These are phyloP conservation scores for Tachyglossus aculeatus DNA, from an alignment of 2,797 vertebrate genomes.

Conservation along the genomic window DNA sequence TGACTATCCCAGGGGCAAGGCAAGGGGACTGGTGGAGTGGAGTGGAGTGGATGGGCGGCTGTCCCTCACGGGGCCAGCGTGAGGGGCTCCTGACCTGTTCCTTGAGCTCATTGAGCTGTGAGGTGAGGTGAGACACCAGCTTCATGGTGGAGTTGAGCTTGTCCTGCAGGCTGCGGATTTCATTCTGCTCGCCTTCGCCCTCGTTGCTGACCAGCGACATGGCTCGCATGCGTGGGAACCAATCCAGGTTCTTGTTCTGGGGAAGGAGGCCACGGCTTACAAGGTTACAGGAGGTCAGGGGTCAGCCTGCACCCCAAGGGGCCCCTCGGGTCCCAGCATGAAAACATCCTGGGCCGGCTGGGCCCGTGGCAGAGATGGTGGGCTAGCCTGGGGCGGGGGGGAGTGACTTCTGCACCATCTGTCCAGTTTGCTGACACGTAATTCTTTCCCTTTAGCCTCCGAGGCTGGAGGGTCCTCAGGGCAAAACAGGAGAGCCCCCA, in stretches of 20 bases:
- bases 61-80: too few relatives aligned
- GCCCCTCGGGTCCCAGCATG: too few relatives aligned
- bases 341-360: too few relatives aligned
- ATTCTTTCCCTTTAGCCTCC: not conserved
- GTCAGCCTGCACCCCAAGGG: too few relatives aligned
- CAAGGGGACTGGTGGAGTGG: not conserved
- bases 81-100: slow-evolving; percentile 87
- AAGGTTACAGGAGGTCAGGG: not conserved
- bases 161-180: slow-evolving; percentile 94
- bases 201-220: slow-evolving; percentile 97
- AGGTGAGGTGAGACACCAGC: slow-evolving; percentile 88
- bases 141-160: slow-evolving; percentile 90
- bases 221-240: slow-evolving; percentile 97
- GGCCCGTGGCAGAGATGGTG: not conserved
- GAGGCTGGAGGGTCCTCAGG: not conserved
- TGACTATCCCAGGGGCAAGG: not conserved
- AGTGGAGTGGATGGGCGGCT: too few relatives aligned
- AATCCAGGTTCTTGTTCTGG: slow-evolving; percentile 92
- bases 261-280: not conserved
- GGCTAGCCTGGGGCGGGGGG: not conserved
- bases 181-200: slow-evolving; percentile 94
- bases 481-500: not conserved
- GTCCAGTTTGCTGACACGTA: not conserved
- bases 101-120: slow-evolving; percentile 90
- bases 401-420: not conserved